phyloP scores from a whole-genome alignment of 2,797 vertebrate species.

The Pangasius sanitwongsei region DNA sequence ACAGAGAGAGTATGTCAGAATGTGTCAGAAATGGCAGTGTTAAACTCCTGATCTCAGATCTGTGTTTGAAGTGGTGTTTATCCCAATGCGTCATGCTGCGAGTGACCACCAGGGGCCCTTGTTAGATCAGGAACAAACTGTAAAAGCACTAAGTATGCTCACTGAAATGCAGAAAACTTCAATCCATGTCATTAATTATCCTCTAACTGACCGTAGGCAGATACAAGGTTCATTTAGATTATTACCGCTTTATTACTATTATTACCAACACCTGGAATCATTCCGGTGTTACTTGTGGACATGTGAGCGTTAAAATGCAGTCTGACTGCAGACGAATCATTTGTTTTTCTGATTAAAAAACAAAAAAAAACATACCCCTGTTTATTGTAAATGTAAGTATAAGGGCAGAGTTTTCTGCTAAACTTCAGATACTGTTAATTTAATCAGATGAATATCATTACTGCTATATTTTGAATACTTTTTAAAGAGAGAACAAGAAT shows the following conservation, averaged over 20 bases:
- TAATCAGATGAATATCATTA: background rate
- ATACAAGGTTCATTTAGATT: background rate
- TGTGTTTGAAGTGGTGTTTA: background rate
- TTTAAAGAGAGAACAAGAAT: background rate
- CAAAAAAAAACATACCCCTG: background rate
- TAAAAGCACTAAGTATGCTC: too few relatives aligned
- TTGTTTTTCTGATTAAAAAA: background rate
- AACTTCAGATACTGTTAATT: background rate
- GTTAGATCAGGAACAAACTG: conserved; percentile 50
- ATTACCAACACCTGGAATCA: background rate
- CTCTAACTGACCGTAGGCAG: background rate
- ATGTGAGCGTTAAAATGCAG: background rate
- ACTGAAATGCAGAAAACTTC: background rate
- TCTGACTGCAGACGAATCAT: background rate
- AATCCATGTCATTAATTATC: background rate
- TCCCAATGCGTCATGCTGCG: background rate
- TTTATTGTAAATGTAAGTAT: background rate
- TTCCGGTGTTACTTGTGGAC: background rate
- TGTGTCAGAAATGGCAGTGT: background rate
- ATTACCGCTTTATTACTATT: background rate
- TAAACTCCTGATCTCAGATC: background rate
- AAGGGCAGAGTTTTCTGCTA: background rate
- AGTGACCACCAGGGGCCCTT: conserved; percentile 51
- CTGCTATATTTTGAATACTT: background rate
- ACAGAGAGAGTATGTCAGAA: background rate